A percentile compares a stretch with the other conserved stretches of the same genome.
Evolutionary conservation across 2,888 invertebrate genomes (phyloP).

Genomic region (Syritta pipiens): DNA sequence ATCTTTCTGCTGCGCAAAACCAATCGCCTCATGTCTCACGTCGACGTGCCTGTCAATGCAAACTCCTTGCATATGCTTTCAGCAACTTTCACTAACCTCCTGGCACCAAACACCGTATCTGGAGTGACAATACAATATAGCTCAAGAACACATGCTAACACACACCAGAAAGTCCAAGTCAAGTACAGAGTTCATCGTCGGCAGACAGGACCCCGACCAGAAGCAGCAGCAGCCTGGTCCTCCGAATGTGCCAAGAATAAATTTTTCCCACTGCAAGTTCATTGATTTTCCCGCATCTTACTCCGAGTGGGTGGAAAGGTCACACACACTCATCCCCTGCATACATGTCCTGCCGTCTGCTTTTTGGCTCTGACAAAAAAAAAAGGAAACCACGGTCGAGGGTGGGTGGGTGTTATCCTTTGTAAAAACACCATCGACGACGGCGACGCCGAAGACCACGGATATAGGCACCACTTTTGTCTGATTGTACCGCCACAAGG

Average conservation of each 20-base stretch:
- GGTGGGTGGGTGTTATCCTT: neutral
- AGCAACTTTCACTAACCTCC: conserved; percentile 52
- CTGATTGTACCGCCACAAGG: conserved; percentile 28
- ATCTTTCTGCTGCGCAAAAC: neutral
- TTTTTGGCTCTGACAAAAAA: conserved; percentile 22
- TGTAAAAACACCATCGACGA: conserved; percentile 10
- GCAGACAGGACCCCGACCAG: conserved; percentile 34
- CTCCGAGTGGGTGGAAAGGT: conserved; percentile 47
- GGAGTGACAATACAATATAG: conserved; percentile 58
- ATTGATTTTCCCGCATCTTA: conserved; percentile 67
- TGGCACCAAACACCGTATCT: neutral
- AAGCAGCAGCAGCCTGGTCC: conserved; percentile 22
- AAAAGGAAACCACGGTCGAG: conserved; percentile 14
- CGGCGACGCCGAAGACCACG: neutral
- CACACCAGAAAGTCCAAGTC: conserved; percentile 56
- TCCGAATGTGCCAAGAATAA: conserved; percentile 67
- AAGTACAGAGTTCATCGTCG: conserved; percentile 66
- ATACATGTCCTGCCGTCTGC: conserved; percentile 50
- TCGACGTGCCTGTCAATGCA: conserved; percentile 43
- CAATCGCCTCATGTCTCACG: conserved; percentile 2
- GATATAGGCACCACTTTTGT: conserved; percentile 28
- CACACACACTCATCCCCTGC: conserved; percentile 25
- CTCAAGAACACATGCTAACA: conserved; percentile 62
- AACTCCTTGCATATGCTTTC: conserved; percentile 55
- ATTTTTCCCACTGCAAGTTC: conserved; percentile 58